A percentile compares a stretch with the other conserved stretches of the same genome.
Conservation (phyloP, 2,888 invertebrate genomes). For the Junonia oenone region DNA sequence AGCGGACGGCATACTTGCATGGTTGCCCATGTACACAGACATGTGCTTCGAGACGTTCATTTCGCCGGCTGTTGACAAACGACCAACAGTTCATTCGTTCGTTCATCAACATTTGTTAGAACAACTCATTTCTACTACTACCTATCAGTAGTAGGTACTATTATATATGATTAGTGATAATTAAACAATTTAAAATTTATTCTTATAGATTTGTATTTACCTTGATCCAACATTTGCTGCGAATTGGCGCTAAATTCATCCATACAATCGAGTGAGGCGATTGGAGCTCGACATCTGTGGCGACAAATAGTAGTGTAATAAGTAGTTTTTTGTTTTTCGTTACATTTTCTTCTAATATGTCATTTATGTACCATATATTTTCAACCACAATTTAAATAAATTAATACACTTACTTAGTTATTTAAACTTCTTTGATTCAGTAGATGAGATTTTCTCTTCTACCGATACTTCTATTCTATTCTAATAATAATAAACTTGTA, state of each 20-base stretch:
- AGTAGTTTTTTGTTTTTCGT: background rate
- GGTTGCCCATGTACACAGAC: slow-evolving; percentile 75
- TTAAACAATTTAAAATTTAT: background rate
- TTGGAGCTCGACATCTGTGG: slow-evolving; percentile 90
- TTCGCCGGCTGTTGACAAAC: slow-evolving; percentile 44
- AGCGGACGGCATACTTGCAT: slow-evolving; percentile 82
- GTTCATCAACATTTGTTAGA: too few species aligned
- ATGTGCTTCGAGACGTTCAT: slow-evolving; percentile 65
- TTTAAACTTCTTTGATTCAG: too few species aligned
- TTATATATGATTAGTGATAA: background rate
- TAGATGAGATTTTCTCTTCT: too few species aligned
- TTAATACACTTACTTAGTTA: too few species aligned
- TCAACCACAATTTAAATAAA: too few species aligned
- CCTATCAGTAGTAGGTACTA: background rate
- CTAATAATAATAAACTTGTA: too few species aligned
- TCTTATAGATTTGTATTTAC: slow-evolving; percentile 40
- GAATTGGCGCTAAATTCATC: slow-evolving; percentile 90
- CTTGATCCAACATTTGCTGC: slow-evolving; percentile 76
- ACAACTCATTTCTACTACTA: too few species aligned
- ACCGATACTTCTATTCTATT: too few species aligned
- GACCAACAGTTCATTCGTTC: too few species aligned
- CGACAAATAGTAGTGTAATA: slow-evolving; percentile 5
- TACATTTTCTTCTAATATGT: too few species aligned
- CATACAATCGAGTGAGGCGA: slow-evolving; percentile 96
- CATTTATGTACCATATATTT: too few species aligned